Percentiles rank a stretch among this genome's conserved stretches.
phyloP scores from a whole-genome alignment of 2,797 vertebrate genomes.

The Anguilla anguilla region DNA sequence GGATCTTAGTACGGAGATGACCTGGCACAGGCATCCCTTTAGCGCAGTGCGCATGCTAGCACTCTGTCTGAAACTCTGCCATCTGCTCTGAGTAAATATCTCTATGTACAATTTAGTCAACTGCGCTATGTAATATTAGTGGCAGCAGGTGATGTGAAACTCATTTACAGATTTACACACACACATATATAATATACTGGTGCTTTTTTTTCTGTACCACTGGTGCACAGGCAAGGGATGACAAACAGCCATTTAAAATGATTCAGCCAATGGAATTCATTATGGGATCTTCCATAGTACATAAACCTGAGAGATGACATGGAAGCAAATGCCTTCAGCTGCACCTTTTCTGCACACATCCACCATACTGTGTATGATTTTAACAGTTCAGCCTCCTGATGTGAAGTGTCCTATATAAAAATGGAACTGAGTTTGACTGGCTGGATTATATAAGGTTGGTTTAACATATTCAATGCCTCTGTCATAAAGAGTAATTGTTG shows the following conservation, averaged over 20 bases:
- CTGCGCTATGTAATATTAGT: background rate
- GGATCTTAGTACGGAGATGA: background rate
- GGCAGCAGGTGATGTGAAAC: background rate
- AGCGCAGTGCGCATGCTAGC: background rate
- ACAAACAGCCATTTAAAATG: background rate
- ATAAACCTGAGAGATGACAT: background rate
- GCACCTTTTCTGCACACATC: background rate
- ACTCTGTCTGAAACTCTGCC: background rate
- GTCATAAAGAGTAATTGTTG: background rate
- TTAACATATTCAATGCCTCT: background rate
- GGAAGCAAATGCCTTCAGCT: background rate
- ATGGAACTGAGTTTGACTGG: background rate
- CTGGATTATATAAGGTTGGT: background rate
- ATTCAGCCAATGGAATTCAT: background rate
- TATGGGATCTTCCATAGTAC: background rate
- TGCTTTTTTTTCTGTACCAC: background rate
- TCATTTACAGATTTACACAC: background rate
- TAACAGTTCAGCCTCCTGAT: background rate
- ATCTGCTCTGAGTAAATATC: slow-evolving; percentile 1
- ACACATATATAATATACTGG: background rate
- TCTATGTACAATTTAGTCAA: background rate
- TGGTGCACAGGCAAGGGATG: background rate
- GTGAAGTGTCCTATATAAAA: background rate
- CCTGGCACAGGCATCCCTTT: background rate
- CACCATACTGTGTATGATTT: background rate